Percentiles rank a stretch among this genome's conserved stretches.
Evolutionary conservation across 2,797 vertebrate species (phyloP).

Genomic region (Cossypha niveicapilla): DNA sequence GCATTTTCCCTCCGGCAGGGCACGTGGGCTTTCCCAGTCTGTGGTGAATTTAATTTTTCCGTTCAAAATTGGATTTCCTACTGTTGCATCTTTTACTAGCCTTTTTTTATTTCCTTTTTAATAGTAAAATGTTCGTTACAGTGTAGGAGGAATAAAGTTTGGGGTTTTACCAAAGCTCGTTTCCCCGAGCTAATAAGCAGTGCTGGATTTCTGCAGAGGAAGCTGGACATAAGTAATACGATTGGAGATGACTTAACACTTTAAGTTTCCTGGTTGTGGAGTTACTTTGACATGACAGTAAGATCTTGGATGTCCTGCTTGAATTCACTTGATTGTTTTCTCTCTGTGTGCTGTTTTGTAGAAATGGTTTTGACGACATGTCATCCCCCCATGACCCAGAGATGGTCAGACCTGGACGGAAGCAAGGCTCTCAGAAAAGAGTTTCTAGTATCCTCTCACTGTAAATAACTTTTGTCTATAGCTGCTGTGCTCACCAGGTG

Average conservation of each 20-base stretch:
- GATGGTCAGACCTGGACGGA: slow-evolving; percentile 78
- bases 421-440: slow-evolving; percentile 84
- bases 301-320: not conserved
- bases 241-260: fast-evolving
- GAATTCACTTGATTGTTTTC: not conserved
- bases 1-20: fast-evolving
- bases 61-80: fast-evolving
- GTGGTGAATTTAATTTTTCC: fast-evolving
- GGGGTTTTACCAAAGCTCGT: fast-evolving
- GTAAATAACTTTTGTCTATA: not conserved
- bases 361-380: slow-evolving; percentile 75
- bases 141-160: not conserved
- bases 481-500: not conserved
- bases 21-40: fast-evolving
- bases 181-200: not conserved
- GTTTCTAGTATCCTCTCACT: slow-evolving; percentile 88
- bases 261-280: not conserved
- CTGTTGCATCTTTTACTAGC: not conserved
- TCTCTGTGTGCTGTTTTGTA: slow-evolving; percentile 19
- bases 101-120: not conserved
- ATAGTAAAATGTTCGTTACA: not conserved
- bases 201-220: not conserved
- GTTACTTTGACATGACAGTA: not conserved
- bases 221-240: not conserved
- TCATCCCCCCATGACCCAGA: slow-evolving; percentile 80